Base-by-base conservation (phyloP, 2,113 vertebrate species). In the Toxotes jaculatrix region DNA sequence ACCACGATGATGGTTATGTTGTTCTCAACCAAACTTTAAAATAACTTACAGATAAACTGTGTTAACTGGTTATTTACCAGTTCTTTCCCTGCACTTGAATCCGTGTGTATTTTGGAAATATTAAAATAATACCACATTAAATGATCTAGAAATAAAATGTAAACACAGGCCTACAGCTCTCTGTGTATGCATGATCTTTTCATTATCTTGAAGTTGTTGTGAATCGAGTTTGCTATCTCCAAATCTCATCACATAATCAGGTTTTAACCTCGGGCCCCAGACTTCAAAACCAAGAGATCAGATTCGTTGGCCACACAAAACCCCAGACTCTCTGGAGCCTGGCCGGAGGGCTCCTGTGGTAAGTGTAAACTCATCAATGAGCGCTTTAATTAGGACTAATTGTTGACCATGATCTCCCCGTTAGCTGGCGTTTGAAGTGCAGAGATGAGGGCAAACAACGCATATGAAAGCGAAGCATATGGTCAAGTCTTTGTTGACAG, bases 251-350 rank as follows among this genome's bases (percentile, higher is more conserved):
- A 83, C 60, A 76, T 23, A 77, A 72, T 90, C 65, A 63, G 68
- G 19, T 9, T 72, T 57, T 45, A 67, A 67, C 66, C 23, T 34
- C 53, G 27, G 82, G 77, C 67, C 65, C 23, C 70, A 63, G 61
- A 82, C 86, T 87, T 87, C 77, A 79, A 51, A 73, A 86, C 68
- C 79, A 27, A 61, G 23, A 57, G 80, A 74, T 80, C 59, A 76
- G 80, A 81, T 51, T 70, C 32, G 11, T 13, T 51, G 19, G 53
- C 83, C 74, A 92, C 51, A 92, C 92, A 93, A 63, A 82, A 56
- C 3, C 72, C 89, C 95, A 97, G 96, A 97, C 97, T 93, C 79
- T 57, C 72, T 90, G 97, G 97, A 97, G 96, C 97, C 97, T 86
- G 88, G 82, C 86, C 84, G 56, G 49, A n/a, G 73, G 31, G 80